Conservation (phyloP, 30 jellyfish, hydroid and myxozoan genomes). For the Haliclystus octoradiatus region DNA sequence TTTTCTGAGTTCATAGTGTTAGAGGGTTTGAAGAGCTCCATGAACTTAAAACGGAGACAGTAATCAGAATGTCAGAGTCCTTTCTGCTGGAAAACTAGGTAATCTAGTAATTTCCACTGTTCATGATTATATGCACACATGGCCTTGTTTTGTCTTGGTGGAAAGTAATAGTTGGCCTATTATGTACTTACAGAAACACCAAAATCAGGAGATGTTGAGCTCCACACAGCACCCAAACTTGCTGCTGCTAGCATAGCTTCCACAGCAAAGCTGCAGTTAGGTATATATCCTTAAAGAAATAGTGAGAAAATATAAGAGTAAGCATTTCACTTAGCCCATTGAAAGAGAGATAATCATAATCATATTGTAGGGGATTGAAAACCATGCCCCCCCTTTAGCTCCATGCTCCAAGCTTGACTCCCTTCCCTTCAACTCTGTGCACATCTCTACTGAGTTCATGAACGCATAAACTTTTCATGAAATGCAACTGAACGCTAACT, state of each 20-base stretch:
- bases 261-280: conserved; percentile 85
- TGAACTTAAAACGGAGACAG: too few relatives aligned
- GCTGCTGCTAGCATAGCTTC: conserved; percentile 94
- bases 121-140: too few relatives aligned
- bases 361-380: too few relatives aligned
- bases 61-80: too few relatives aligned
- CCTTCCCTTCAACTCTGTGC: not conserved
- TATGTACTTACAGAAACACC: conserved; percentile 71
- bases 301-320: not conserved
- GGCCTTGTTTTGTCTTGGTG: too few relatives aligned
- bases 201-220: conserved; percentile 95
- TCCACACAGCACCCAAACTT: conserved; percentile 95
- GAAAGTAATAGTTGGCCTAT: too few relatives aligned
- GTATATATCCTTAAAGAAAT: conserved; percentile 57
- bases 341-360: too few relatives aligned
- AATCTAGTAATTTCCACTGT: too few relatives aligned
- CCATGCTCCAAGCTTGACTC: not conserved
- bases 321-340: too few relatives aligned
- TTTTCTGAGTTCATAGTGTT: too few relatives aligned
- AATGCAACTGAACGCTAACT: not conserved
- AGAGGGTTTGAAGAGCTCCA: too few relatives aligned
- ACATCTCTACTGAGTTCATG: not conserved
- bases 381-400: not conserved
- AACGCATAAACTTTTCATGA: not conserved
- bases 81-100: too few relatives aligned